Base-by-base conservation (phyloP, 2,797 vertebrate genomes). In the Atherinosoma microstoma region DNA sequence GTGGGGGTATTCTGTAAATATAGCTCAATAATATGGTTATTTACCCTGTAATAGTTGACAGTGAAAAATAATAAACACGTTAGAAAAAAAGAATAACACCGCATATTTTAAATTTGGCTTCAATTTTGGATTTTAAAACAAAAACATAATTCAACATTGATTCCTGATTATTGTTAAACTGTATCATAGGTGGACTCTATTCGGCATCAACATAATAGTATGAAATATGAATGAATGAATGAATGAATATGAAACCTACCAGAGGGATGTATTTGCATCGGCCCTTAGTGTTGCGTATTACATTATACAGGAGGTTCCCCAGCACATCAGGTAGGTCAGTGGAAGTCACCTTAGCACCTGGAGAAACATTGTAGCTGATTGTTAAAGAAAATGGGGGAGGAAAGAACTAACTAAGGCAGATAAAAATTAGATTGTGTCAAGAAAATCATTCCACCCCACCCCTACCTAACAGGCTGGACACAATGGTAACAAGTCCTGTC, bases 321-420 rank as follows among this genome's bases (percentile, higher is more conserved):
- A 99, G 87, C 45, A 99, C 73, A 42, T 98, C 96, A 3, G 97
- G 97, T 29, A 99, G 87, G 80, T 99, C 98, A 13, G 98, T 99
- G 65, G 97, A 97, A 12, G 95, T 97, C 80, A 99, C 97, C 32
- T 93, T 92, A 22, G 97, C 97, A 62, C 97, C 93, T 93, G 64
- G 1, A 54, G 29, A 76, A 10, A 74, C 29, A 35, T 15, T 15
- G 3, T 13, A 64, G 13, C 20, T 34, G 1, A 64, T 16, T 0
- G 2, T 75, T 61, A 36, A n/a, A 57, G 18, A 2, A 7, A 29
- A 24, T 22, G 4, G 5, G 11, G 15, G 16, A 18, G 16, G 2
- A 76, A 1, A 35, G 64, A 63, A 59, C 3, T 15, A 63, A n/a
- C 7, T 36, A 11, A 67, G 5, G 11, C 0, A 58, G 8, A 27